Evolutionary conservation across 1,140 invertebrate species (phyloP), one percentile per base, ranked within the genome.

Genomic region (Hirudo medicinalis): DNA sequence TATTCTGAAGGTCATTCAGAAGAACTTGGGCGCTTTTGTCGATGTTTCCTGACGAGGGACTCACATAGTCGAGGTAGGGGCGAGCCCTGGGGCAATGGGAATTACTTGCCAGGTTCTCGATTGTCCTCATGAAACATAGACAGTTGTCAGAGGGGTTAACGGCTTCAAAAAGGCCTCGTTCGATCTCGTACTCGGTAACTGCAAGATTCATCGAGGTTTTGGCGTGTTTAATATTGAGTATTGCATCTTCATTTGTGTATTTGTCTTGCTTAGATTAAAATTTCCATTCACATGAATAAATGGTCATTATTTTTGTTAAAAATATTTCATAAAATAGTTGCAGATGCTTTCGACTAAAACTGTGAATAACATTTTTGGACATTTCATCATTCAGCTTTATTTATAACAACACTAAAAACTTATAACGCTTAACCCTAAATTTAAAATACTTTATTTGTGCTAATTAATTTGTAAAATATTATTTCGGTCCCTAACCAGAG

Each of bases 1-100:
- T 90, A 79, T 97, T 94, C 76, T 94, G 84, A 0, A 98, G 84
- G 82, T 94, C 90, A 11, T 89, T 89, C 19, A 99, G 80, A 19
- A 97, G 84, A 78, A 91, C 91, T 0, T 91, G 88, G 0, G 95
- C 92, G 82, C 98, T 94, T 0, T 89, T 89, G 80, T 98, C 94
- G 67, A 70, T 13, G n/a, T 53, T 29, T 3, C 29, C 69, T 8
- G 36, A 53, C 2, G 22, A 1, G 57, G 57, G 29, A 20, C 29
- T 32, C 22, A 63, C 22, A 22, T 25, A 63, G 29, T 63, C 57
- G 22, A 63, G 29, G 15, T 63, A 63, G 22, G 29, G 29, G 4
- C 25, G 55, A 19, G 72, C 72, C 22, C 40, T 29, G 19, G 69
- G 69, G 25, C 54, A 57, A 43, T n/a, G 25, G 27, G 36, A 49